Base-by-base conservation (phyloP, 2,113 vertebrate species). In the Romanogobio albipinnatus region DNA sequence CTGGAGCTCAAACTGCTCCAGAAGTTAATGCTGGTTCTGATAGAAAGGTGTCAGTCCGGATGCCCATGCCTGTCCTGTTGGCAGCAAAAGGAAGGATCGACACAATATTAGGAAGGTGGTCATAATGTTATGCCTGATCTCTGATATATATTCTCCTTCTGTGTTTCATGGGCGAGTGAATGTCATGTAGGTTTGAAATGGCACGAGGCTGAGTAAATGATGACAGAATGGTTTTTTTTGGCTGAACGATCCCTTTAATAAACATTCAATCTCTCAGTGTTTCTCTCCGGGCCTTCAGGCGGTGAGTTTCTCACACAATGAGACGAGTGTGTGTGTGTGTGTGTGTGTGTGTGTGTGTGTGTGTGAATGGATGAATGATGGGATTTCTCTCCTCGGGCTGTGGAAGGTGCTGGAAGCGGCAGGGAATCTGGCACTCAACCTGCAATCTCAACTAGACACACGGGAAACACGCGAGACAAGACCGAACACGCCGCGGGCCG, bases 391-490 rank as follows among this genome's bases (percentile, higher is more conserved):
- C 24, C 43, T 3, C 51, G 73, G 86, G 85, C 74, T 86, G 84
- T 59, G 70, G 75, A 66, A 82, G 77, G 89, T 86, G 71, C 51
- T 74, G 75, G 19, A 53, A 19, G 29, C 43, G 24, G 71, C 0
- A 49, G 71, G 62, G 51, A 82, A 88, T 83, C 71, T 81, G 77
- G 82, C 84, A 90, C 89, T 76, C 53, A 68, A 77, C 56, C 82
- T 84, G 75, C 26, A 76, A 62, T 86, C 75, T 86, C 49, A 39
- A 22, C 59, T 26, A 51, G 47, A 49, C 71, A n/a, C 49, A 17
- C 17, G 58, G 82, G 81, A 88, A 43, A 62, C 45, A 58, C 73
- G 26, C 45, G 61, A 56, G 58, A 85, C 89, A 87, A 85, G 87
- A 81, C 74, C 70, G 17, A 74, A 84, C 89, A 80, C 77, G 24